Evolutionary conservation across 2,888 invertebrate species (phyloP).

Genomic region (Troides aeacus): DNA sequence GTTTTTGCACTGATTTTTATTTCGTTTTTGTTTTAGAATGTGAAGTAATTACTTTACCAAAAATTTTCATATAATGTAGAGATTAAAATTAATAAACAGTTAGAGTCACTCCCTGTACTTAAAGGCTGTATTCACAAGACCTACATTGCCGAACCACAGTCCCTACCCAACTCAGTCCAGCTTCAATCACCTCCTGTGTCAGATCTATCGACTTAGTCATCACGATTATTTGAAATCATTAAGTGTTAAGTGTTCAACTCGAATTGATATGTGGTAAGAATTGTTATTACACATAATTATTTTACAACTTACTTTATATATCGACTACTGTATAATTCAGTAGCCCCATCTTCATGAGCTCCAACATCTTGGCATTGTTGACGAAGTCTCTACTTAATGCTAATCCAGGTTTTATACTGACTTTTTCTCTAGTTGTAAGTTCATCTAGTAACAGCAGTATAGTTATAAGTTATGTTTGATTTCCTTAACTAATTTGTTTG

Average conservation of each 20-base stretch:
- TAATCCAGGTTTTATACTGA: no score
- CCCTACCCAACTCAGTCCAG: slow-evolving; percentile 58
- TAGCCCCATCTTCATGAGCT: no score
- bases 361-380: no score
- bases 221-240: slow-evolving; percentile 8
- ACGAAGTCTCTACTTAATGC: no score
- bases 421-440: no score
- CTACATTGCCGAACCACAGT: slow-evolving; percentile 67
- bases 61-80: background rate
- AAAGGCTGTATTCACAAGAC: slow-evolving; percentile 67
- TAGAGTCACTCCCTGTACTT: slow-evolving; percentile 55
- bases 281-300: background rate
- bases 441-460: no score
- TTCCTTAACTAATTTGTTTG: no score
- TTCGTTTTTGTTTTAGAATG: background rate
- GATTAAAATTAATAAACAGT: background rate
- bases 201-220: slow-evolving; percentile 41
- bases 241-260: background rate
- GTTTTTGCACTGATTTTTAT: no score
- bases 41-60: background rate
- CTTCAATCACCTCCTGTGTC: slow-evolving; percentile 55
- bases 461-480: no score
- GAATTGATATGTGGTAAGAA: slow-evolving; percentile 15
- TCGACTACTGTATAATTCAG: no score
- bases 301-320: background rate